A percentile compares a stretch with the other conserved stretches of the same genome.
These are phyloP conservation scores for Epizoanthus ramosus DNA, from an alignment of 92 coral and sea anemone genomes.

Conservation along the genomic window DNA sequence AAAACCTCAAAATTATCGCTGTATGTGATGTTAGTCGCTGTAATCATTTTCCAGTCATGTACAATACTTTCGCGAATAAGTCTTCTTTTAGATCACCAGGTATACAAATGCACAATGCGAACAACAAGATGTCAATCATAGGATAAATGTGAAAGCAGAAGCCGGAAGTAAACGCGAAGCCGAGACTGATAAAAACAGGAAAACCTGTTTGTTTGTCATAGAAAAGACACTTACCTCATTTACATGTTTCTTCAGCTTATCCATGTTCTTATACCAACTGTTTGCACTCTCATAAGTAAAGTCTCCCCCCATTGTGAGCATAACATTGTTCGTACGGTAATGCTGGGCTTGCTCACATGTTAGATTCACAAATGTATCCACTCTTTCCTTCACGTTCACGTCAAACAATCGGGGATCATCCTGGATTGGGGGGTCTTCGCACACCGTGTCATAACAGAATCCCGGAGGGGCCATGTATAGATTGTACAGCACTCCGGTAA, in stretches of 20 bases:
- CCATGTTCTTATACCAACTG: constrained; percentile 88
- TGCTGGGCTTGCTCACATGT: constrained; percentile 79
- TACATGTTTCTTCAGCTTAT: constrained; percentile 76
- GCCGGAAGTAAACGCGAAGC: too few species aligned
- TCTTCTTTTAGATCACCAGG: too few species aligned
- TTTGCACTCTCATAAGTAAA: constrained; percentile 88
- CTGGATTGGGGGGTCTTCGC: constrained; percentile 77
- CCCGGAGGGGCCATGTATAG: constrained; percentile 83
- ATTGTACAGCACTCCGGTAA: constrained; percentile 87
- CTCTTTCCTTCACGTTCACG: constrained; percentile 76
- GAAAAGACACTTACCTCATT: constrained; percentile 62
- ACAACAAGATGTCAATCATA: too few species aligned
- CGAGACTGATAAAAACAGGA: too few species aligned
- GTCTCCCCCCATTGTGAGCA: constrained; percentile 93
- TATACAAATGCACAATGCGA: too few species aligned
- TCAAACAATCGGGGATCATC: constrained; percentile 79
- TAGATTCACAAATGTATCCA: constrained; percentile 61
- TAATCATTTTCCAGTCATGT: too few species aligned
- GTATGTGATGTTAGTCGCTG: too few species aligned
- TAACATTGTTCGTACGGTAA: constrained; percentile 77
- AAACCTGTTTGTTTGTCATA: background rate
- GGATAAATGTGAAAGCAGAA: too few species aligned
- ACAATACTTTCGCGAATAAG: too few species aligned
- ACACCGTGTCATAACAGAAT: constrained; percentile 86
- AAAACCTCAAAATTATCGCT: too few species aligned